Conservation (phyloP, 1,140 invertebrate genomes). For the Ridgeia piscesae region DNA sequence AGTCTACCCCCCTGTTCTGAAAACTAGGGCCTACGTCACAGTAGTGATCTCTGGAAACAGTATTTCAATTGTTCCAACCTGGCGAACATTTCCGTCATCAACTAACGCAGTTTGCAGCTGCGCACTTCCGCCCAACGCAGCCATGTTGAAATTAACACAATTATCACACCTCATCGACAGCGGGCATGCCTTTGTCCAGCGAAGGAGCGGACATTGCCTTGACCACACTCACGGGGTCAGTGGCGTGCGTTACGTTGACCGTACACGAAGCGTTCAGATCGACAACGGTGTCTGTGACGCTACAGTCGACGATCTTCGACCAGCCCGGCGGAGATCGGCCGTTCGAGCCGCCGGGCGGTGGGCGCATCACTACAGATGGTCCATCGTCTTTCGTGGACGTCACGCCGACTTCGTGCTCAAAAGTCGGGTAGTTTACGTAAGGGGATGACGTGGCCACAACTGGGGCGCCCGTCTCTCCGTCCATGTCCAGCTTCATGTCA, state of each 20-base stretch:
- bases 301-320: neutral
- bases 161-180: neutral
- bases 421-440: neutral
- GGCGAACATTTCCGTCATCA: too few species aligned
- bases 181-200: neutral
- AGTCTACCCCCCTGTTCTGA: too few species aligned
- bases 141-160: neutral
- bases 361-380: neutral
- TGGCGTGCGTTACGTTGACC: neutral
- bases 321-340: too few species aligned
- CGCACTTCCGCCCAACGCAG: neutral
- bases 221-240: neutral
- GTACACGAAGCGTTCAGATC: neutral
- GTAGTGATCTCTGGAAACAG: too few species aligned
- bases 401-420: neutral
- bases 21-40: too few species aligned
- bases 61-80: too few species aligned
- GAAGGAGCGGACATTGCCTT: neutral
- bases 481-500: neutral
- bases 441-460: too few species aligned
- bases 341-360: neutral
- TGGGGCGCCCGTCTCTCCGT: neutral
- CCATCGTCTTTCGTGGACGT: neutral
- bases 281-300: neutral
- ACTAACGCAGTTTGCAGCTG: too few species aligned